Evolutionary conservation across 1,140 invertebrate genomes (phyloP).

Genomic region (Oedothorax gibbosus): DNA sequence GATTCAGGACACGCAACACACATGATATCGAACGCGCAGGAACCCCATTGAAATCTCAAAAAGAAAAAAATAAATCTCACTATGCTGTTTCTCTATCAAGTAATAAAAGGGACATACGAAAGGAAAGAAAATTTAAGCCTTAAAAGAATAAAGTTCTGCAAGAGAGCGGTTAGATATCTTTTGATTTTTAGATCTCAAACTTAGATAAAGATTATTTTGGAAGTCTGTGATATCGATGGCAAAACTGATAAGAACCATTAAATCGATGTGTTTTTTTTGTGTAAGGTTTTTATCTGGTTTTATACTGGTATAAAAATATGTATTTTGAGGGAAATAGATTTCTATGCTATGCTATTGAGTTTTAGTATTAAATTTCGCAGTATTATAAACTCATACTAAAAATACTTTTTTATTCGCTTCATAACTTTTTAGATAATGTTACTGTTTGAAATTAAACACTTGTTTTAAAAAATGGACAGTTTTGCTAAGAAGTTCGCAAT

Average conservation of each 20-base stretch:
- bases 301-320: too few relatives aligned
- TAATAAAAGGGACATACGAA: background rate
- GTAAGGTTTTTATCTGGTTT: background rate
- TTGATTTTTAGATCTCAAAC: slow-evolving; percentile 35
- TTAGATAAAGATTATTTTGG: slow-evolving; percentile 29
- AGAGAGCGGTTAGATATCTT: slow-evolving; percentile 12
- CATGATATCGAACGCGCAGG: background rate
- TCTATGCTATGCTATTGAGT: too few relatives aligned
- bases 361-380: too few relatives aligned
- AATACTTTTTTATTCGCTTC: too few relatives aligned
- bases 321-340: too few relatives aligned
- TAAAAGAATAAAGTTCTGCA: background rate
- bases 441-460: too few relatives aligned
- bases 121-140: background rate
- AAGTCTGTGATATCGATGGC: slow-evolving; percentile 5
- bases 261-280: slow-evolving; percentile 18
- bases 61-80: too few relatives aligned
- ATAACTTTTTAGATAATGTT: too few relatives aligned
- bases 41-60: too few relatives aligned
- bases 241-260: slow-evolving; percentile 16
- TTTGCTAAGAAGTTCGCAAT: too few relatives aligned
- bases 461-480: too few relatives aligned
- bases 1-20: slow-evolving; percentile 43
- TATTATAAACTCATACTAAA: too few relatives aligned
- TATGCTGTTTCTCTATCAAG: background rate